phyloP scores from a whole-genome alignment of 2,113 vertebrate genomes.

The Blennius ocellaris region DNA sequence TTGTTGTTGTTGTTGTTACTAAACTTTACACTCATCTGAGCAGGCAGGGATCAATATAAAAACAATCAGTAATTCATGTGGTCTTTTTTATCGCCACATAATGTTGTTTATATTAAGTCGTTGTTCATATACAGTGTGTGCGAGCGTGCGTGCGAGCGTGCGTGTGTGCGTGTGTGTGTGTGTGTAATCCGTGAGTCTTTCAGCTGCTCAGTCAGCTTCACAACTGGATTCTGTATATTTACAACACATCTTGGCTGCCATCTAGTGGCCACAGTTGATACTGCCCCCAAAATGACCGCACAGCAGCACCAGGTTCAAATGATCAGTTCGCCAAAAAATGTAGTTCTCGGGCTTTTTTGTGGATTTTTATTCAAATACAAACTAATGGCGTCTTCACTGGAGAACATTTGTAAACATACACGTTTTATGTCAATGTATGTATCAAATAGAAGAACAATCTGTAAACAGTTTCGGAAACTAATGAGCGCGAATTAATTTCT shows the following conservation, averaged over 20 bases:
- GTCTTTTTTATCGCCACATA: too few relatives aligned
- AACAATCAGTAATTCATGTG: too few relatives aligned
- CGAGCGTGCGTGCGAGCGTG: too few relatives aligned
- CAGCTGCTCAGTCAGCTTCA: too few relatives aligned
- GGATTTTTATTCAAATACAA: rapidly evolving
- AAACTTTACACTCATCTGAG: too few relatives aligned
- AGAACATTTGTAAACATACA: neutral
- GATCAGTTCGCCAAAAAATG: conserved; percentile 53
- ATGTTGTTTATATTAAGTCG: too few relatives aligned
- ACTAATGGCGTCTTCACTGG: rapidly evolving
- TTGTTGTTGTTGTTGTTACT: too few relatives aligned
- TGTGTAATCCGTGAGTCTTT: too few relatives aligned
- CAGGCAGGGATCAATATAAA: too few relatives aligned
- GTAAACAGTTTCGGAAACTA: neutral
- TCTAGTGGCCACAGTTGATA: conserved; percentile 40
- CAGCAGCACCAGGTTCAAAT: neutral
- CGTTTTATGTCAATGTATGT: neutral
- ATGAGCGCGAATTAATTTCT: conserved; percentile 32
- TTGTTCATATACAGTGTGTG: too few relatives aligned
- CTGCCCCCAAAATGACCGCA: neutral
- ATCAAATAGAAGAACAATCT: neutral
- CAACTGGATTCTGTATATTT: neutral
- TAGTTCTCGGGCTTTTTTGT: conserved; percentile 26
- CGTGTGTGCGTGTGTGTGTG: too few relatives aligned
- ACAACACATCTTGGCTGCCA: conserved; percentile 30